Evolutionary conservation across 2,797 vertebrate genomes (phyloP).

Genomic region (Falco biarmicus): DNA sequence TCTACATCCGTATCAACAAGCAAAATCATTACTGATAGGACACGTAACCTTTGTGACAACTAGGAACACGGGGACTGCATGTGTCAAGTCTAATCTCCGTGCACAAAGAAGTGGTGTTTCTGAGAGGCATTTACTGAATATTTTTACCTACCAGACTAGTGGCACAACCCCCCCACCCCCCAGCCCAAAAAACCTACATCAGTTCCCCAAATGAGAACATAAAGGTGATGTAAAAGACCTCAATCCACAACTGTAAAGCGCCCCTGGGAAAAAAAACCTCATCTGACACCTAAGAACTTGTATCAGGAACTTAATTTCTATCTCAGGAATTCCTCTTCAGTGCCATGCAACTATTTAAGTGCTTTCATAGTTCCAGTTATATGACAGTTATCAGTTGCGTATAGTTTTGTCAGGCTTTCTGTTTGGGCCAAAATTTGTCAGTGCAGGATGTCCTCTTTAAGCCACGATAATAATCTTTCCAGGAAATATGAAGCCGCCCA

Average conservation of each 20-base stretch:
- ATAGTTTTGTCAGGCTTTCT: neutral
- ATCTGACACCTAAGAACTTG: neutral
- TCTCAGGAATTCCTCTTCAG: neutral
- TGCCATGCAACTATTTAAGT: neutral
- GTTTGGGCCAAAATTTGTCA: neutral
- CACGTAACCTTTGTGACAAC: fast-evolving
- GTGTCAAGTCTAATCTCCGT: neutral
- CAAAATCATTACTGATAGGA: neutral
- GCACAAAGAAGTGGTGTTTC: neutral
- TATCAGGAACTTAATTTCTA: neutral
- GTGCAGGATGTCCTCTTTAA: neutral
- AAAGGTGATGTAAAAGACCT: neutral
- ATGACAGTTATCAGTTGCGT: neutral
- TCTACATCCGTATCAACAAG: neutral
- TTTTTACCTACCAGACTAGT: neutral
- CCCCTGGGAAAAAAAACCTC: neutral
- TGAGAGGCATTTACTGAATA: neutral
- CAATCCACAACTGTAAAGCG: neutral
- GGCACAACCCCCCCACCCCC: neutral
- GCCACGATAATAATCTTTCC: neutral
- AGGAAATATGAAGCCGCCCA: neutral
- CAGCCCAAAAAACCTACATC: neutral
- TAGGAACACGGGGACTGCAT: fast-evolving
- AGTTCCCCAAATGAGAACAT: neutral
- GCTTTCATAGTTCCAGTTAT: neutral